phyloP scores from a whole-genome alignment of 1,140 invertebrate species.

The Drosophila nannoptera region DNA sequence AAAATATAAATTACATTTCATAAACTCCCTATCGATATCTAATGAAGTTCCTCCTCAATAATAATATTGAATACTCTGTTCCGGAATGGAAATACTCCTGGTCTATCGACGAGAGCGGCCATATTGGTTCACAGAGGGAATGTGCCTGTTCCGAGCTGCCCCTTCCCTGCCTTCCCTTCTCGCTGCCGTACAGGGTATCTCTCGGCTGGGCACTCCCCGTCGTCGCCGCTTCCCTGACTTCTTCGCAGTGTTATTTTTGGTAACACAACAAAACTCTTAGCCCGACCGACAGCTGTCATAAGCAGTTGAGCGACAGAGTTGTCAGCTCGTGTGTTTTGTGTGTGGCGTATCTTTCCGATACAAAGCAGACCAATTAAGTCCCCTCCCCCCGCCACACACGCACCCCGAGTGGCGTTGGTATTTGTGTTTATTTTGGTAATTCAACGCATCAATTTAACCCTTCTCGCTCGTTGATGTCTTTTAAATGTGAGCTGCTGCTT shows the following conservation, averaged over 20 bases:
- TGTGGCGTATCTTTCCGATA: slow-evolving; percentile 54
- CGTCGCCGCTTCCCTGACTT: not conserved
- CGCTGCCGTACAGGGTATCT: not conserved
- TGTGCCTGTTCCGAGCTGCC: too few species aligned
- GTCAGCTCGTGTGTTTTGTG: slow-evolving; percentile 14
- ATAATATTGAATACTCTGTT: not conserved
- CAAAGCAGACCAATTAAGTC: slow-evolving; percentile 71
- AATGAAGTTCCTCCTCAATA: slow-evolving; percentile 53
- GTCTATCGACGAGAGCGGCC: too few species aligned
- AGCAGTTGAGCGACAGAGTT: slow-evolving; percentile 47
- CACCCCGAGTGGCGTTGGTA: slow-evolving; percentile 37
- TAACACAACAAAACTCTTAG: slow-evolving; percentile 54
- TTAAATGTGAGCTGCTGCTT: slow-evolving; percentile 65
- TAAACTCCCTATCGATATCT: slow-evolving; percentile 46
- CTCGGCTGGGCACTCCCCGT: not conserved
- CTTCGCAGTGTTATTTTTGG: slow-evolving; percentile 8
- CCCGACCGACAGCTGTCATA: slow-evolving; percentile 64
- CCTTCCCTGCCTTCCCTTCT: not conserved
- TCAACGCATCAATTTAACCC: slow-evolving; percentile 73
- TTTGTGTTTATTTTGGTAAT: slow-evolving; percentile 77
- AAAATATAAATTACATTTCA: slow-evolving; percentile 57
- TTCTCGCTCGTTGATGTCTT: slow-evolving; percentile 60
- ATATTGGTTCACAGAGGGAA: too few species aligned
- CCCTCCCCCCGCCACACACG: slow-evolving; percentile 22
- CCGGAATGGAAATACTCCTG: not conserved